Base-by-base conservation (phyloP, 2,888 invertebrate species). In the Drosophila mettleri region DNA sequence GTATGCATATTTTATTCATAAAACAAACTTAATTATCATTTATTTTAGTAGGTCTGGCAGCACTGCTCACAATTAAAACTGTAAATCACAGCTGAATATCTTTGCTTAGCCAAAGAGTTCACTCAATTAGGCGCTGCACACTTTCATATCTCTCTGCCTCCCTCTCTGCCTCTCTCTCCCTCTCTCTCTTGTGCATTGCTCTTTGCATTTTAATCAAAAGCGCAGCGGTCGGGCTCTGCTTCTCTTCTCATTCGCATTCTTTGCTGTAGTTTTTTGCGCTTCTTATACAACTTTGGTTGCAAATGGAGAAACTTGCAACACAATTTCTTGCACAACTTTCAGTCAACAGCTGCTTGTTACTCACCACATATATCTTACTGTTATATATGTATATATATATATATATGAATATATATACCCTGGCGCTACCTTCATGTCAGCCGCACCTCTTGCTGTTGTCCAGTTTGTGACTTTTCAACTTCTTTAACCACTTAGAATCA, bases 401-500 rank as follows among this genome's bases (percentile, higher is more conserved):
- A 14, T 36, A n/a, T 36, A 16, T 31, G 6, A 2, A 16, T 27
- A 3, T 46, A 14, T 9, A 5, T 38, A 20, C 2, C 20, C 12
- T 18, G 31, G 16, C 39, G 29, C 29, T 34, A 34, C 52, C 43
- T 54, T 8, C n/a, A 3, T 10, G 20, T 2, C 10, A 5, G 20
- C 6, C 16, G 8, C 34, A 12, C 36, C 22, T 49, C 36, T 24
- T 27, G 12, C 18, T 27, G 10, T 55, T 60, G 75, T 82, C 80
- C 80, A 76, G 78, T 74, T 80, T 80, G 69, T 86, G 87, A 82
- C 81, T 82, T 86, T 84, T 80, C 74, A 81, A 78, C 87, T 81
- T 86, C 81, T 80, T 86, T 82, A 86, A 82, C 81, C 84, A 81
- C 81, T 82, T 80, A 87, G 85, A 86, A 81, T 86, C 85, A 84